Base-by-base conservation (phyloP, 2,888 invertebrate species). In the Acleris emargana region DNA sequence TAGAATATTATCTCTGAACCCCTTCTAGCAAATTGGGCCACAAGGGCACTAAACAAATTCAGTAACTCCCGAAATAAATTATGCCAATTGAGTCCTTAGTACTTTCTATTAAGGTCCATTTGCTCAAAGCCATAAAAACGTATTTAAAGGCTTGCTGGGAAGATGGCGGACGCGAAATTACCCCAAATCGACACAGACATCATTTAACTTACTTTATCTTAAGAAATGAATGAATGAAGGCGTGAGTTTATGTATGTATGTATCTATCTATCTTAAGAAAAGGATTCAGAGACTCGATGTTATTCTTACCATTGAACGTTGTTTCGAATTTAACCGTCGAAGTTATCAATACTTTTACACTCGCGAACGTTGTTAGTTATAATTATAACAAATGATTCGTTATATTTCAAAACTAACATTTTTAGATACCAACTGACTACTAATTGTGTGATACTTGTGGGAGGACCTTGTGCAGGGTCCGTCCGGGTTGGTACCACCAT, bases 61-160 rank as follows among this genome's bases (percentile, higher is more conserved):
- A 47, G 42, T 47, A 16, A 38, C 47, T 18, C 25, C n/a, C 53
- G 52, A 25, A 58, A 64, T 64, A 64, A 53, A 58, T 64, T 58
- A 58, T 59, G 49, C 54, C 50, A 50, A 32, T 54, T 49, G 54
- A 54, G 49, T 50, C 50, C 43, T 43, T 67, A 67, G 62, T 61
- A 18, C 50, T 55, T 22, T 18, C 53, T 20, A 57, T 38, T 28
- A 18, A 61, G 13, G 28, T 28, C 51, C 28, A 57, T 55, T 63
- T 49, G 32, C 47, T 50, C 68, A 74, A 69, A 72, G 75, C 73
- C 68, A 78, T 58, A 58, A 53, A 45, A 81, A 80, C 76, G 71
- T 78, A 79, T 77, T 80, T 79, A 79, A 86, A 86, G 32, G 32
- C 32, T 32, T 32, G 84, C 83, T 81, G 71, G 75, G 73, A 76